Evolutionary conservation across 2,113 vertebrate genomes (phyloP).

Genomic region (Barnardius zonarius): DNA sequence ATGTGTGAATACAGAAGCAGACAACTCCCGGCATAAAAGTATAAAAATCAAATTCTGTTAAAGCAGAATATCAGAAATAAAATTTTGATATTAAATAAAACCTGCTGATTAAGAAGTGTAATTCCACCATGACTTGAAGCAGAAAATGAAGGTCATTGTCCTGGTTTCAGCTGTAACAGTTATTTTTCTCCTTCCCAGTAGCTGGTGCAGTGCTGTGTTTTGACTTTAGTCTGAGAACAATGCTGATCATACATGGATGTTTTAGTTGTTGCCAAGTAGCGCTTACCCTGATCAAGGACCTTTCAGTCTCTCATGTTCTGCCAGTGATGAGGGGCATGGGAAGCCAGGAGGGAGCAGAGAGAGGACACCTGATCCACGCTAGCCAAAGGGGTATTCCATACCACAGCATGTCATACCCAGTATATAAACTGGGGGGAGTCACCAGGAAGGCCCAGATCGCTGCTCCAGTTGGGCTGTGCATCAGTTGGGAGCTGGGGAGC

Average conservation of each 20-base stretch:
- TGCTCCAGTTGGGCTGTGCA: not conserved
- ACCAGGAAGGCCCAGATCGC: not conserved
- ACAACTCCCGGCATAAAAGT: not conserved
- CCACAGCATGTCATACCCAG: not conserved
- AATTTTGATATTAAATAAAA: conserved; percentile 27
- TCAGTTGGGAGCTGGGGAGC: not conserved
- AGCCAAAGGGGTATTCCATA: not conserved
- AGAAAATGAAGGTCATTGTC: not conserved
- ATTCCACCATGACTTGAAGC: not conserved
- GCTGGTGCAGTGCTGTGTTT: not conserved
- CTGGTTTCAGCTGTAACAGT: not conserved
- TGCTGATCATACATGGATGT: not conserved
- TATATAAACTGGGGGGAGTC: not conserved
- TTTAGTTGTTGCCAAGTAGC: not conserved
- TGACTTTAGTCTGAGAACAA: not conserved
- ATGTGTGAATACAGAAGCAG: not conserved
- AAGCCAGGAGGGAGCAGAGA: not conserved
- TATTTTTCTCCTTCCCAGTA: not conserved
- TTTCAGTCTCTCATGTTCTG: not conserved
- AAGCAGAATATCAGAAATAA: not conserved
- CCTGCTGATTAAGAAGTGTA: not conserved
- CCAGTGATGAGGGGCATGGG: not conserved
- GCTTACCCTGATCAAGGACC: not conserved
- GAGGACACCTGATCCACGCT: not conserved
- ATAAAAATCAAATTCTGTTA: not conserved